These are phyloP conservation scores for Chrysomela aeneicollis DNA, from an alignment of 2,888 invertebrate genomes.

Conservation along the genomic window DNA sequence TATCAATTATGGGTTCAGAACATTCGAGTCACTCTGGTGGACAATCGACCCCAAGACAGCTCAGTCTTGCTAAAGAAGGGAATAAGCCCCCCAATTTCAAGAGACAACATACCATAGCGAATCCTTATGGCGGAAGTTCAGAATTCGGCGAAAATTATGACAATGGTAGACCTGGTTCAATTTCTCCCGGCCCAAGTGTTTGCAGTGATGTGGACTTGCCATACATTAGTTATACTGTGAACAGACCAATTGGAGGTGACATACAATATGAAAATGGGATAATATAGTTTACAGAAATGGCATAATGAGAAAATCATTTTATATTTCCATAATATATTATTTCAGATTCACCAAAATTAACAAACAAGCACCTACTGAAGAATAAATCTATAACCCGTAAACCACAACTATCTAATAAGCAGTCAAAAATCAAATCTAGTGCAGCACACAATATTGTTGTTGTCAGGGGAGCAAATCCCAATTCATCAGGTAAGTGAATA, in stretches of 20 bases:
- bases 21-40: constrained; percentile 53
- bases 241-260: constrained; percentile 83
- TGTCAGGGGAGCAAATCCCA: constrained; percentile 76
- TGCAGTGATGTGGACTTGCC: constrained; percentile 90
- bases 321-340: too few relatives aligned
- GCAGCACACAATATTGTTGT: constrained; percentile 80
- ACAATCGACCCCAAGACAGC: constrained; percentile 46
- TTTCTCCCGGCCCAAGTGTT: constrained; percentile 87
- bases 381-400: constrained; percentile 46
- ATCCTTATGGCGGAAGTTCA: constrained; percentile 53
- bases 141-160: constrained; percentile 45
- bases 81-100: constrained; percentile 49
- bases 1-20: constrained; percentile 58
- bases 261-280: constrained; percentile 9
- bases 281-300: too few relatives aligned
- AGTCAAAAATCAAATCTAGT: constrained; percentile 57
- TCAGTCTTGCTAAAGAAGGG: constrained; percentile 46
- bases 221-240: constrained; percentile 90
- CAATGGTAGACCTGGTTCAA: constrained; percentile 71
- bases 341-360: constrained; percentile 83
- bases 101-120: constrained; percentile 60
- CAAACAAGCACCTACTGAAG: constrained; percentile 65
- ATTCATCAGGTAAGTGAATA: constrained; percentile 46
- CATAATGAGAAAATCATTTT: too few relatives aligned
- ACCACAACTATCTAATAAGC: constrained; percentile 60